Base-by-base conservation (phyloP, 2,888 invertebrate species). In the Brenthis ino region DNA sequence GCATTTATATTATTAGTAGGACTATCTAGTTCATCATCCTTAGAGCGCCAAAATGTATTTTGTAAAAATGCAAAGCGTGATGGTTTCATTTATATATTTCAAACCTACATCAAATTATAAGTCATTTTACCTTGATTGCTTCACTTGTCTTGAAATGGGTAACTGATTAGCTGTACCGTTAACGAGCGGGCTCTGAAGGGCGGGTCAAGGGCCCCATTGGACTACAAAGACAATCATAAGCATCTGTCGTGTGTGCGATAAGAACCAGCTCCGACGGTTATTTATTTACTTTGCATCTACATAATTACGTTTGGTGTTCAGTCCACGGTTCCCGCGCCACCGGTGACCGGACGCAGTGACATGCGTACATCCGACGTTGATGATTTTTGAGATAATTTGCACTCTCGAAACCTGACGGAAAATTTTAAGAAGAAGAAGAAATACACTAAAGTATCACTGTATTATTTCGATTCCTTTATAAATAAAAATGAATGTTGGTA, bases 151-250 rank as follows among this genome's bases (percentile, higher is more conserved):
- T 53, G 51, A 33, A 57, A 53, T 53, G 8, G 55, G 53, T 48
- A 37, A 61, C 24, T 47, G 47, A 66, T 60, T 33, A 61, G 48
- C 16, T 28, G 55, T 61, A 55, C 67, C 67, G 67, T 67, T 67
- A 67, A 20, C 50, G 37, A 24, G 53, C 33, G 13, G 51, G 57
- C 53, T 65, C 65, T 24, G 16, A 20, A 51, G 67, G 67, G 56
- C 60, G 66, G 66, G 66, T 67, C 67, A 67, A 67, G 67, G 60
- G 60, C 60, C 67, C 24, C 67, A 50, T 67, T 60, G 60, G 53
- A 48, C 66, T 14, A 66, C 47, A 60, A 54, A 48, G 47, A 53
- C 53, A 58, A 57, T 65, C 65, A 65, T 33, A 65, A 53, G 65
- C 54, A 50, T 67, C 60, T 56, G 61, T 28, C 51, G 56, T 37